A percentile compares a stretch with the other conserved stretches of the same genome.
phyloP scores from a whole-genome alignment of 1,140 invertebrate genomes.

The Fopius arisanus region DNA sequence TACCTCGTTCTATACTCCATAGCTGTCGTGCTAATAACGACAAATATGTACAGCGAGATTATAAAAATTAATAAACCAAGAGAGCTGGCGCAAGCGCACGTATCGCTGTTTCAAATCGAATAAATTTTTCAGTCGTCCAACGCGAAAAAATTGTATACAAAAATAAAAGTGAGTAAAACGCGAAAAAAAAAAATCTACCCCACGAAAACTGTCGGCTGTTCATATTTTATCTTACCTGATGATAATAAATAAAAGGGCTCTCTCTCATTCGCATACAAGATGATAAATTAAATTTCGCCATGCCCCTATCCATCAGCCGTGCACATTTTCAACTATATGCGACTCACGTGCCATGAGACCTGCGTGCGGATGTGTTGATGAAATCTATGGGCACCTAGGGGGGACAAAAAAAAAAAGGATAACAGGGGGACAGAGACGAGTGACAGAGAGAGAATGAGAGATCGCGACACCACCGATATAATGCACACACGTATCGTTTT shows the following conservation, averaged over 20 bases:
- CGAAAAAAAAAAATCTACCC: not conserved
- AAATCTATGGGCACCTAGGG: constrained; percentile 10
- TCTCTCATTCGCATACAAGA: constrained; percentile 4
- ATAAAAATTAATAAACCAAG: not conserved
- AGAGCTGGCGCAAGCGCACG: not conserved
- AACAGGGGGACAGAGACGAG: not conserved
- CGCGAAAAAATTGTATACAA: too few species aligned
- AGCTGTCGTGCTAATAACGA: not conserved
- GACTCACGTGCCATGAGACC: constrained; percentile 31
- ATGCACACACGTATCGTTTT: not conserved
- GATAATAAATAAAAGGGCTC: not conserved
- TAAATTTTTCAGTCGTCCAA: not conserved
- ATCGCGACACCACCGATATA: constrained; percentile 1
- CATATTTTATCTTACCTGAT: not conserved
- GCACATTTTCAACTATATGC: constrained; percentile 28
- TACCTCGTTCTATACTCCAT: not conserved
- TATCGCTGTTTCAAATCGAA: not conserved
- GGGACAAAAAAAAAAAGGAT: not conserved
- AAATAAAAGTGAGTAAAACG: too few species aligned
- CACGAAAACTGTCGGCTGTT: not conserved
- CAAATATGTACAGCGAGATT: not conserved
- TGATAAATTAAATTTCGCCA: constrained; percentile 20
- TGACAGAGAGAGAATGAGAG: not conserved
- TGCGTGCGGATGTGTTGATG: constrained; percentile 33
- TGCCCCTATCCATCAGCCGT: constrained; percentile 15